Evolutionary conservation across 2,888 invertebrate genomes (phyloP).

Genomic region (Nomada ferruginata): DNA sequence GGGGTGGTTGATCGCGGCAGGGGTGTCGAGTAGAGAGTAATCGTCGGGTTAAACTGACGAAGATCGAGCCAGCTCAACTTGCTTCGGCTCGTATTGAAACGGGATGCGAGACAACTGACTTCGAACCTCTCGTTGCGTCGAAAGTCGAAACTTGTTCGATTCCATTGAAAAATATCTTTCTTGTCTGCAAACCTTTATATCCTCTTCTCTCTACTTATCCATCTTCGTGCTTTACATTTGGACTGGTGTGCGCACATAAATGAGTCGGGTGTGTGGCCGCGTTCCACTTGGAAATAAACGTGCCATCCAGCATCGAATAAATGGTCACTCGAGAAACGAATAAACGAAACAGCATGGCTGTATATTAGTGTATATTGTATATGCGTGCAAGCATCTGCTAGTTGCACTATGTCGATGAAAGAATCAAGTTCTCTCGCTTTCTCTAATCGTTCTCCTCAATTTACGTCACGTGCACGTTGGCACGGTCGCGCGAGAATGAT

Average conservation of each 20-base stretch:
- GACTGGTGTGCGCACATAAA: too few relatives aligned
- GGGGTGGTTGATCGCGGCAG: not conserved
- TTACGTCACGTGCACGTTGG: constrained; percentile 78
- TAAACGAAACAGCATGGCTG: not conserved
- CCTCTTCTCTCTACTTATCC: too few relatives aligned
- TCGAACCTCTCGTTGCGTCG: too few relatives aligned
- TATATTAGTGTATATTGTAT: not conserved
- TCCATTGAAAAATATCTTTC: too few relatives aligned
- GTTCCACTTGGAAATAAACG: constrained; percentile 33
- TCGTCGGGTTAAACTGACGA: too few relatives aligned
- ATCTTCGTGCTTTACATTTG: not conserved
- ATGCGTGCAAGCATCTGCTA: constrained; percentile 79
- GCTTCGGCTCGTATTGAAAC: too few relatives aligned
- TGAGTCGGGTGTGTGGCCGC: constrained; percentile 8
- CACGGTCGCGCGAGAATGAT: constrained; percentile 60
- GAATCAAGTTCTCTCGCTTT: constrained; percentile 46
- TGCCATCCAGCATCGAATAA: constrained; percentile 6
- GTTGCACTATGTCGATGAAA: constrained; percentile 15
- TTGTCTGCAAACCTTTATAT: too few relatives aligned
- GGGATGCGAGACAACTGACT: too few relatives aligned
- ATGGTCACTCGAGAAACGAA: not conserved
- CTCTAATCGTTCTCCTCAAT: constrained; percentile 80
- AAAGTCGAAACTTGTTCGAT: not conserved
- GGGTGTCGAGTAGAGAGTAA: too few relatives aligned
- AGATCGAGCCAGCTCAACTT: too few relatives aligned